A percentile compares a stretch with the other conserved stretches of the same genome.
phyloP scores from a whole-genome alignment of 1,140 invertebrate species.

The Heterodera carotae region DNA sequence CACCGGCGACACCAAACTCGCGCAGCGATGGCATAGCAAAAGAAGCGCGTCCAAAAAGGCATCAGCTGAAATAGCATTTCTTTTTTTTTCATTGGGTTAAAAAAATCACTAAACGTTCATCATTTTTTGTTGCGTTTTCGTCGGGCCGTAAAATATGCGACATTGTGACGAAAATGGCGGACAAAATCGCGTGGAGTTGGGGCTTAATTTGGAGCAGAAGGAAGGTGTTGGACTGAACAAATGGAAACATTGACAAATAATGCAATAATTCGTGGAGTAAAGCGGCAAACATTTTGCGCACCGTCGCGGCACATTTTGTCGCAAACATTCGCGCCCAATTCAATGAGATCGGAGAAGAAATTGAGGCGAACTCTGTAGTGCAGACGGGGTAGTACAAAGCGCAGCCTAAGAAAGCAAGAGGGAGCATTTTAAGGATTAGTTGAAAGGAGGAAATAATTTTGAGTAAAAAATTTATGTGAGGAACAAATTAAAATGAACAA shows the following conservation, averaged over 20 bases:
- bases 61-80: neutral
- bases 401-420: neutral
- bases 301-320: no score
- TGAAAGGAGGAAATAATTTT: no score
- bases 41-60: conserved; percentile 19
- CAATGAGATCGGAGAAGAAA: neutral
- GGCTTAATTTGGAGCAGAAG: conserved; percentile 1
- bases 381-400: conserved; percentile 18
- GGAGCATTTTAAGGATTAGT: no score
- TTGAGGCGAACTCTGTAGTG: neutral
- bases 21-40: conserved; percentile 37
- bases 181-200: conserved; percentile 14
- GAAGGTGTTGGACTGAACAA: neutral
- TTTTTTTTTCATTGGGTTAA: neutral
- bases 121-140: conserved; percentile 20
- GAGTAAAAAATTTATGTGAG: neutral
- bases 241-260: neutral
- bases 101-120: conserved; percentile 12
- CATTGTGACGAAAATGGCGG: conserved; percentile 8
- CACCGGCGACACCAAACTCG: conserved; percentile 40
- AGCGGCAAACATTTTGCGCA: neutral
- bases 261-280: neutral
- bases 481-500: neutral
- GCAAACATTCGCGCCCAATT: neutral
- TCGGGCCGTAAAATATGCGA: neutral